phyloP scores from a whole-genome alignment of 2,888 invertebrate species.

The Dermolepida albohirtum region DNA sequence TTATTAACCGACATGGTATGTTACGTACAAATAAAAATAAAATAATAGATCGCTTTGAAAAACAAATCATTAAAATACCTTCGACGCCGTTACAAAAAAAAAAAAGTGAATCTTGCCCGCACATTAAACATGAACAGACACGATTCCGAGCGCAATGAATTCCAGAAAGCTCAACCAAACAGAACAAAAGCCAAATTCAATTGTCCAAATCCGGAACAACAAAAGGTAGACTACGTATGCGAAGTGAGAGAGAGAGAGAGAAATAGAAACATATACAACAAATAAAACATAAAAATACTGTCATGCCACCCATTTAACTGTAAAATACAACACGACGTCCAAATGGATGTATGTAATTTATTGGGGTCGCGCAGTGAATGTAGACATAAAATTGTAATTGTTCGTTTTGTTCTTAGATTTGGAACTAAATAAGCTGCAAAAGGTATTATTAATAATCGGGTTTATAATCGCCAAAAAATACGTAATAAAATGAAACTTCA shows the following conservation, averaged over 20 bases:
- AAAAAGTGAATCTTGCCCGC: constrained; percentile 5
- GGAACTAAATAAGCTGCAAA: constrained; percentile 20
- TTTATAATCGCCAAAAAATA: constrained; percentile 8
- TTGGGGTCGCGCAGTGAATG: constrained; percentile 26
- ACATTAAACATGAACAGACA: constrained; percentile 13
- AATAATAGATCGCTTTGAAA: constrained; percentile 14
- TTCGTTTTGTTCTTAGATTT: constrained; percentile 16
- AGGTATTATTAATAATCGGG: constrained; percentile 8
- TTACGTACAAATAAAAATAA: not conserved
- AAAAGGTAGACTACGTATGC: constrained; percentile 15
- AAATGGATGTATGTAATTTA: constrained; percentile 30
- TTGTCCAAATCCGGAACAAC: constrained; percentile 31
- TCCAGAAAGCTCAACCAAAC: constrained; percentile 29
- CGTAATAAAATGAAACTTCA: not conserved
- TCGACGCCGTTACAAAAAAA: constrained; percentile 17
- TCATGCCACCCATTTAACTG: constrained; percentile 29
- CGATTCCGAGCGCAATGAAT: constrained; percentile 21
- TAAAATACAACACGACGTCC: constrained; percentile 28
- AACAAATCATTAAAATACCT: constrained; percentile 33
- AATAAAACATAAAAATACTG: constrained; percentile 27
- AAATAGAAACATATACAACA: constrained; percentile 3
- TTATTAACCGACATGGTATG: constrained; percentile 19
- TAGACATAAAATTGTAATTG: constrained; percentile 19
- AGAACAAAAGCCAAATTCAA: constrained; percentile 33
- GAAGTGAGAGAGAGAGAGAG: too few relatives aligned